phyloP scores from a whole-genome alignment of 2,797 vertebrate genomes.

The Emydoidea blandingii region DNA sequence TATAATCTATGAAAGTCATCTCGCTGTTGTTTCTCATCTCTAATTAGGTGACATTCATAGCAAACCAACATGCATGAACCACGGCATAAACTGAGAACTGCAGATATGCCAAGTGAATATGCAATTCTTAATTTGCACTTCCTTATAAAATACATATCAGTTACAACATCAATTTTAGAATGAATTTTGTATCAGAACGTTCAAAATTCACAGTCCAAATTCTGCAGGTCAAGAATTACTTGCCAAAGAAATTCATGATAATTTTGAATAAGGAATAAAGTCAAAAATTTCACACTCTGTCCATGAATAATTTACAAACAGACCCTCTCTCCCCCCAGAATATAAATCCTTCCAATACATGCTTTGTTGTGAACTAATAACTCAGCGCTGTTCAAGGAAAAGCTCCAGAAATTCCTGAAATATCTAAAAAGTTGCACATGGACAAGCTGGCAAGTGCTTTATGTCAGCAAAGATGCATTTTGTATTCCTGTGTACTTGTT shows the following conservation, averaged over 20 bases:
- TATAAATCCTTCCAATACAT: background rate
- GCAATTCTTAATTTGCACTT: background rate
- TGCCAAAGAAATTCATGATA: background rate
- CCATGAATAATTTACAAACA: background rate
- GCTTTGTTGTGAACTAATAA: background rate
- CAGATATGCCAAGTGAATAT: background rate
- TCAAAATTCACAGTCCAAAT: background rate
- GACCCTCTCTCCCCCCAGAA: background rate
- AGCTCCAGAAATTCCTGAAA: background rate
- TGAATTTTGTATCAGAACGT: accelerated
- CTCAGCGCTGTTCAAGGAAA: background rate
- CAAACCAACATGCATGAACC: background rate
- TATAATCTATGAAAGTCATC: background rate
- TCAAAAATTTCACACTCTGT: accelerated
- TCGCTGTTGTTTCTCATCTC: background rate
- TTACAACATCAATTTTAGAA: background rate
- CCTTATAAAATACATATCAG: background rate
- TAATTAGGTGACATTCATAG: background rate
- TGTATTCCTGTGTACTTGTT: background rate
- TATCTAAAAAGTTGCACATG: background rate
- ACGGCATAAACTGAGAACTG: background rate
- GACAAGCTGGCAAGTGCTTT: background rate
- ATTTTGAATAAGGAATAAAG: background rate
- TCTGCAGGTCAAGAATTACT: background rate
- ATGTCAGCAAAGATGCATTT: background rate